phyloP scores from a whole-genome alignment of 2,888 invertebrate genomes.

The Cancer borealis region DNA sequence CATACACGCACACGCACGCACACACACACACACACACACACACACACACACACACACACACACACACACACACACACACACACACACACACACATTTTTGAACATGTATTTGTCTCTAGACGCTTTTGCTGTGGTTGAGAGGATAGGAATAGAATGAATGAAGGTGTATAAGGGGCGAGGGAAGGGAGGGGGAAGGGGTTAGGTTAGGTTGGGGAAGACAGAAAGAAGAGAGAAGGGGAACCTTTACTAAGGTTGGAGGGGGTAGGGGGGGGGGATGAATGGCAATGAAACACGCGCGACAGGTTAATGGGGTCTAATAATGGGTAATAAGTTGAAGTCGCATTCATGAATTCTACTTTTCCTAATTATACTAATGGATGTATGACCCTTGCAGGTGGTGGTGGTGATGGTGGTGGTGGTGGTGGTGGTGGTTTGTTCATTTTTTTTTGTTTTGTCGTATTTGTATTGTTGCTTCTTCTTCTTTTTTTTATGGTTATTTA shows the following conservation, averaged over 20 bases:
- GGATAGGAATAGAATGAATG: neutral
- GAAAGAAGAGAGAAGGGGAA: neutral
- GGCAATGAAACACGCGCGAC: neutral
- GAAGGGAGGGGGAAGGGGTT: too few species aligned
- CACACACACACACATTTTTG: neutral
- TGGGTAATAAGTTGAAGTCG: conserved; percentile 16
- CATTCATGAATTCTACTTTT: conserved; percentile 38
- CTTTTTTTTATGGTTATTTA: neutral
- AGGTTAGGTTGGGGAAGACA: neutral
- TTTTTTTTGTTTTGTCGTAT: neutral
- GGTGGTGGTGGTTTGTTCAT: neutral
- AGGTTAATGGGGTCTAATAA: conserved; percentile 38
- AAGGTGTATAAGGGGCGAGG: neutral
- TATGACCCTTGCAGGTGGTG: conserved; percentile 18
- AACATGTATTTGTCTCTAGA: neutral
- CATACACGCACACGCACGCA: neutral
- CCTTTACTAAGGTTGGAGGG: neutral
- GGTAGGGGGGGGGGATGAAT: neutral
- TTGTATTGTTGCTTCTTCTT: neutral
- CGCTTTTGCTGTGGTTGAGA: neutral
- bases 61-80: conserved; percentile 27
- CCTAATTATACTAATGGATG: conserved; percentile 33
- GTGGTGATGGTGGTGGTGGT: neutral
- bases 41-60: conserved; percentile 27
- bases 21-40: conserved; percentile 10